A percentile compares a stretch with the other conserved stretches of the same genome.
Conservation (phyloP, 2,888 invertebrate genomes). For the Pristionchus japonicus region DNA sequence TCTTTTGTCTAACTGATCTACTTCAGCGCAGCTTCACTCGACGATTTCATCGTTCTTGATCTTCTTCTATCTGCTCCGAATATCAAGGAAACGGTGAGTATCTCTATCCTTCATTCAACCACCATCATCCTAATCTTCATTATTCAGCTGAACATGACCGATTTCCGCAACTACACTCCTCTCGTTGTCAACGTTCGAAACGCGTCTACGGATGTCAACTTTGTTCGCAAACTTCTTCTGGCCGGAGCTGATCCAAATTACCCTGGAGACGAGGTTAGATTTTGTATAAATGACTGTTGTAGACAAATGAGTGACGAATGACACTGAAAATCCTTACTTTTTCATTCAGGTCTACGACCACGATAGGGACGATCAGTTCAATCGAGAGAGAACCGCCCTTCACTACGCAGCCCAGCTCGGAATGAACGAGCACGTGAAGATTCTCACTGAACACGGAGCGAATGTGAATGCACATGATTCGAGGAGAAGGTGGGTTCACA, state of each 20-base stretch:
- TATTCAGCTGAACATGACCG: slow-evolving; percentile 31
- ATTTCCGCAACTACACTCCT: background rate
- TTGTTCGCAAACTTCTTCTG: background rate
- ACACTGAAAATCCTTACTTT: too few relatives aligned
- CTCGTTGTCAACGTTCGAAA: background rate
- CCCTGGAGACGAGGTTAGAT: background rate
- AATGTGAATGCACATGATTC: slow-evolving; percentile 18
- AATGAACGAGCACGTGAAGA: background rate
- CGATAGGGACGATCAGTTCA: background rate
- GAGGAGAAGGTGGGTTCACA: background rate
- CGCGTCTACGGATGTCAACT: background rate
- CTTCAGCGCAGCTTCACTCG: background rate
- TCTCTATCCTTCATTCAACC: background rate
- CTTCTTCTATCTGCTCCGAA: background rate
- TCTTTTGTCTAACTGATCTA: too few relatives aligned
- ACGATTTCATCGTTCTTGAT: background rate
- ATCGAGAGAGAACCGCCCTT: background rate
- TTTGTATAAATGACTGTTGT: background rate
- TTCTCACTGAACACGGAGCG: background rate
- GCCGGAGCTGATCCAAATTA: slow-evolving; percentile 33
- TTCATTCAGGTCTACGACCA: background rate
- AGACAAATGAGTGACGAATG: too few relatives aligned
- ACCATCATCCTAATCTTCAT: background rate
- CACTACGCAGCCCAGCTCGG: slow-evolving; percentile 3
- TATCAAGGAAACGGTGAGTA: background rate